These are phyloP conservation scores for Cynaeus angustus DNA, from an alignment of 2,888 invertebrate genomes.

Conservation along the genomic window DNA sequence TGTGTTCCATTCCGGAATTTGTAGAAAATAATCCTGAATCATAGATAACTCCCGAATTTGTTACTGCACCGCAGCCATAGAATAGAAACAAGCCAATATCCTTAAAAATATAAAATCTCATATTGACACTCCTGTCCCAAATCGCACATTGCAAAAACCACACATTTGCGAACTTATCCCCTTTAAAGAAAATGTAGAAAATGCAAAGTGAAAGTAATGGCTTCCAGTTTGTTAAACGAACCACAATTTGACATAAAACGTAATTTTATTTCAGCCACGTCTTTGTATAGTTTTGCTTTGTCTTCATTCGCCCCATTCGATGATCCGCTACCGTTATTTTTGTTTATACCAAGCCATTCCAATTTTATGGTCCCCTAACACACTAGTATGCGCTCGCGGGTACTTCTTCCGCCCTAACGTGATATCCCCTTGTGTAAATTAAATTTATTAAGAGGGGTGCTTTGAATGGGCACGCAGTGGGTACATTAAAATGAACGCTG, in stretches of 20 bases:
- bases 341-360: constrained; percentile 18
- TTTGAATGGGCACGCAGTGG: neutral
- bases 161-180: neutral
- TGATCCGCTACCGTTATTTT: constrained; percentile 15
- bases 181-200: constrained; percentile 1
- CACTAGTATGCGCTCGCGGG: neutral
- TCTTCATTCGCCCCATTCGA: constrained; percentile 3
- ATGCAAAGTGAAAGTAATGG: constrained; percentile 16
- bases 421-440: constrained; percentile 9
- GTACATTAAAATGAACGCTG: constrained; percentile 8
- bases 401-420: neutral
- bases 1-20: too few species aligned
- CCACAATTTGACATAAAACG: constrained; percentile 20
- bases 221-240: constrained; percentile 16
- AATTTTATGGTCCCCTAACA: constrained; percentile 11
- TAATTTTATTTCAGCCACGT: constrained; percentile 15
- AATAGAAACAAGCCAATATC: constrained; percentile 7
- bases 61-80: neutral
- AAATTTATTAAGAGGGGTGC: constrained; percentile 17
- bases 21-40: neutral
- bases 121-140: constrained; percentile 4
- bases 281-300: constrained; percentile 18
- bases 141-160: neutral
- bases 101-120: constrained; percentile 4
- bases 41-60: too few species aligned